phyloP scores from a whole-genome alignment of 2,888 invertebrate genomes.

The Macrosoma leucophasiata region DNA sequence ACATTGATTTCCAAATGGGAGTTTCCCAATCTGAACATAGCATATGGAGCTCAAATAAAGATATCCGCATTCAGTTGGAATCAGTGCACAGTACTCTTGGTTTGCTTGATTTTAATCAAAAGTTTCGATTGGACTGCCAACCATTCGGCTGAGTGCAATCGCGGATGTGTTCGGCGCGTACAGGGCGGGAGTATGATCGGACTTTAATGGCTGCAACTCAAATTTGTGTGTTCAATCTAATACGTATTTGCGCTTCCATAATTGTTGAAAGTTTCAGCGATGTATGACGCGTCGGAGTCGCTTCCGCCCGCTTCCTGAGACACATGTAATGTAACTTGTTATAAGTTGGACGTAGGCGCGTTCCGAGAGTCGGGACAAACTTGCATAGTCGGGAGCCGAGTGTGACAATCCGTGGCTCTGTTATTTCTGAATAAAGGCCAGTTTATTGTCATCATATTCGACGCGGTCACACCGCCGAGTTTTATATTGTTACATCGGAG shows the following conservation, averaged over 20 bases:
- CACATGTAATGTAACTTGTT: slow-evolving; percentile 52
- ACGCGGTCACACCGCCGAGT: too few species aligned
- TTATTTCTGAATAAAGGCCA: too few species aligned
- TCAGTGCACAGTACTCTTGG: slow-evolving; percentile 47
- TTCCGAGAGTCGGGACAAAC: slow-evolving; percentile 27
- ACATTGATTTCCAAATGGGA: slow-evolving; percentile 47
- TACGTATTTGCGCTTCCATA: slow-evolving; percentile 60
- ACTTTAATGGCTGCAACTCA: slow-evolving; percentile 55
- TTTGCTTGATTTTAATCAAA: slow-evolving; percentile 75
- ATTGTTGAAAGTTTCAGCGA: slow-evolving; percentile 51
- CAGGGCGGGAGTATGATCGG: slow-evolving; percentile 41
- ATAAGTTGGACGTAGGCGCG: slow-evolving; percentile 43
- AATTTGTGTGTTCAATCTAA: slow-evolving; percentile 61
- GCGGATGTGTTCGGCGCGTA: slow-evolving; percentile 38
- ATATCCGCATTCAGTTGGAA: slow-evolving; percentile 55
- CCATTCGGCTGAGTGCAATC: slow-evolving; percentile 53
- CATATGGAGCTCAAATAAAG: slow-evolving; percentile 66
- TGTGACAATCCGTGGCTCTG: too few species aligned
- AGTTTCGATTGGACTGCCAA: slow-evolving; percentile 69
- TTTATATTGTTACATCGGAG: slow-evolving; percentile 34
- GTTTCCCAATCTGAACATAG: slow-evolving; percentile 54
- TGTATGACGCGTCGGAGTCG: slow-evolving; percentile 32
- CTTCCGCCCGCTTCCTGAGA: slow-evolving; percentile 30
- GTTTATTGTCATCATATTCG: too few species aligned
- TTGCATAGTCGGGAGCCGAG: slow-evolving; percentile 26